These are phyloP conservation scores for Cerceris ruficornis DNA, from an alignment of 2,888 invertebrate species.

Conservation along the genomic window DNA sequence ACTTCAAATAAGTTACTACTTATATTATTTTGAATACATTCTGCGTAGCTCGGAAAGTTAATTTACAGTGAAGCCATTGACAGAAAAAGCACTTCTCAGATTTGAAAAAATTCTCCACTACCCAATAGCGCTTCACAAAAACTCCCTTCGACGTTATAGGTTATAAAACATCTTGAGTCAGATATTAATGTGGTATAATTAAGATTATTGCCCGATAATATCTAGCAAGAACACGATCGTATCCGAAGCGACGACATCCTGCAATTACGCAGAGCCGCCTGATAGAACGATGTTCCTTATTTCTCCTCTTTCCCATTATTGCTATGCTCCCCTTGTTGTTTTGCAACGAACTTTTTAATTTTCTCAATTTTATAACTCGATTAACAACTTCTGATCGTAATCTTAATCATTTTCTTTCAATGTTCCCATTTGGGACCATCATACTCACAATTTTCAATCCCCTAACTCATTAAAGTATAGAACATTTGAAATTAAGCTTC, in stretches of 20 bases:
- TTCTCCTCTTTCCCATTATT: constrained; percentile 10
- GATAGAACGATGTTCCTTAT: constrained; percentile 19
- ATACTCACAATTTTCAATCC: too few species aligned
- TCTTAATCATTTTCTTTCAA: too few species aligned
- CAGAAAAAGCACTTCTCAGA: not conserved
- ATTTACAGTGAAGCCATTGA: too few species aligned
- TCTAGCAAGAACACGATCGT: not conserved
- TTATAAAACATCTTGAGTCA: not conserved
- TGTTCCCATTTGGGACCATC: too few species aligned
- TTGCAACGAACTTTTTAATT: not conserved
- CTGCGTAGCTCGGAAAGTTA: too few species aligned
- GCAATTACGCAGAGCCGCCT: constrained; percentile 6
- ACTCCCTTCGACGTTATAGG: not conserved
- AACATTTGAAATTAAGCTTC: too few species aligned
- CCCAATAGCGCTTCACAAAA: not conserved
- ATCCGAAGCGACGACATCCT: not conserved
- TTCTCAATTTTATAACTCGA: too few species aligned
- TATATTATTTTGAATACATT: too few species aligned
- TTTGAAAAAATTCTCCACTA: not conserved
- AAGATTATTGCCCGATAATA: constrained; percentile 1
- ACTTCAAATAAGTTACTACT: too few species aligned
- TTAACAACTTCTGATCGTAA: too few species aligned
- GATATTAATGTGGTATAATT: not conserved
- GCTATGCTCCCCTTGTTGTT: constrained; percentile 9
- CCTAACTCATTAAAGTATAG: too few species aligned